Base-by-base conservation (phyloP, 2,888 invertebrate genomes). In the Plagiodera versicolora region DNA sequence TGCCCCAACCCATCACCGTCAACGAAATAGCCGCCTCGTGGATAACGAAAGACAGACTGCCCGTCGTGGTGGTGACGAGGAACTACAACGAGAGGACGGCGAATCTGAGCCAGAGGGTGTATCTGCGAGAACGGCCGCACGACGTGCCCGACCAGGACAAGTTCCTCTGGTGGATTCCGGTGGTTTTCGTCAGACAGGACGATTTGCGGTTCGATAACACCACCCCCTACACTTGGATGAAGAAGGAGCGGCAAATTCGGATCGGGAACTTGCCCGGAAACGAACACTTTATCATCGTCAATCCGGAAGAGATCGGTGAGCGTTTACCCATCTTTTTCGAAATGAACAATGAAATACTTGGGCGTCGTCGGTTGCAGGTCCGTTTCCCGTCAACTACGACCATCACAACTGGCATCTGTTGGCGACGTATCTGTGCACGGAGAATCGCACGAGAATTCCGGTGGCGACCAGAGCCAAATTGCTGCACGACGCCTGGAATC, bases 331-430 rank as follows among this genome's bases (percentile, higher is more conserved):
- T 24, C 24, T 24, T 24, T 24, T 24, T 24, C 24, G 24, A 24
- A 5, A 24, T 24, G 24, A 6, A 24, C 24, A 5, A 6, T 5
- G 24, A 24, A n/a, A n/a, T n/a, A n/a, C n/a, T n/a, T n/a, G n/a
- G n/a, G n/a, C n/a, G n/a, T n/a, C n/a, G n/a, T n/a, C n/a, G n/a
- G n/a, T n/a, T 58, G 9, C 71, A 89, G 90, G 89, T 0, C 91
- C 92, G 39, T 92, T 88, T 79, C 90, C 91, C 2, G 93, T 94
- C 0, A 92, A 92, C 74, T 94, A 94, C 73, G 93, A 93, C 72
- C 75, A 81, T 5, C 80, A 83, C 39, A 93, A 92, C 75, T 94
- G 93, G 93, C 85, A 87, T 64, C 83, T 91, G 70, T 78, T 94
- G 4, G 85, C 89, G 0, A 78, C 83, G 20, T 91, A 83, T 73